Base-by-base conservation (phyloP, 2,113 vertebrate genomes). In the Seriola quinqueradiata region DNA sequence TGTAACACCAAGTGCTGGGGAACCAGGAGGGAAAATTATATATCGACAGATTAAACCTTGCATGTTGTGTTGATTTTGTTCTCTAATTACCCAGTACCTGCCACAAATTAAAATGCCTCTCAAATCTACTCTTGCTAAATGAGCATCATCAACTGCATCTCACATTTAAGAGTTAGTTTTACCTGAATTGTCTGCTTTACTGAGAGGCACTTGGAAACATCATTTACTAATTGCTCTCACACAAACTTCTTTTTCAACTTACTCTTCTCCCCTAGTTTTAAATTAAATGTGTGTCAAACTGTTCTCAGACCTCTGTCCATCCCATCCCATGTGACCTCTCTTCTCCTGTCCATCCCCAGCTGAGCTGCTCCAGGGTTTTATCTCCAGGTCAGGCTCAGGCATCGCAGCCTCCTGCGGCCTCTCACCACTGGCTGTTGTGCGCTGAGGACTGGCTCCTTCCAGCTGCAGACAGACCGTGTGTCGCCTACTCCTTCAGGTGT, bases 401-500 rank as follows among this genome's bases (percentile, higher is more conserved):
- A 2, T 76, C 75, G 28, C 83, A 25, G 71, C 83, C 38, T 58
- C 61, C 84, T 55, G 78, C 72, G 63, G 71, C 80, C 19, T 71
- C 89, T 16, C 82, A 76, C 57, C 80, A 6, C 28, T 95, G 93
- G 95, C 75, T 90, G 76, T 86, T 95, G 67, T 96, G 95, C 86
- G 90, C 93, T 3, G 92, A 95, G 63, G 89, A 92, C 78, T 94
- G 94, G 93, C 90, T 92, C 58, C 77, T 95, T 77, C 93, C 93
- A 34, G 75, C 65, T 64, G 61, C 32, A 46, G 63, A 77, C 21
- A n/a, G 34, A 34, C 75, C 77, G 3, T 96, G 95, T 88, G 86
- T 95, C 38, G 92, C 94, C 6, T 96, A 95, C 82, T 96, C 94
- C 60, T 96, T 95, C 91, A 95, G 95, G 95, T 95, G 77, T 52